phyloP scores from a whole-genome alignment of 2,888 invertebrate genomes.

The Caenorhabditis wallacei region DNA sequence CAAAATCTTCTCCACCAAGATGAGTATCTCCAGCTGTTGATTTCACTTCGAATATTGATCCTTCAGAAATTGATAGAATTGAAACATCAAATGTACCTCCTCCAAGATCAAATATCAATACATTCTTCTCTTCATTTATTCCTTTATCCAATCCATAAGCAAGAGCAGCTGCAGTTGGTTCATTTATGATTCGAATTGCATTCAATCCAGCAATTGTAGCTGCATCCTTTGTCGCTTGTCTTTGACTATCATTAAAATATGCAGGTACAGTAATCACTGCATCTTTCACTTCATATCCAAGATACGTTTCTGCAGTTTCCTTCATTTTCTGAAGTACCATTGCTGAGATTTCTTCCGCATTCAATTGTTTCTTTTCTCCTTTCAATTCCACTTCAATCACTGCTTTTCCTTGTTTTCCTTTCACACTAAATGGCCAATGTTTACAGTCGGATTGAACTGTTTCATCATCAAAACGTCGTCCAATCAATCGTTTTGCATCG shows the following conservation, averaged over 20 bases:
- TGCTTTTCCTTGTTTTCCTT: slow-evolving; percentile 72
- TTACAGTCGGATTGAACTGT: slow-evolving; percentile 83
- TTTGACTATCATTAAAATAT: slow-evolving; percentile 88
- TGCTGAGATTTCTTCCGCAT: slow-evolving; percentile 82
- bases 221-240: slow-evolving; percentile 87
- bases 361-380: slow-evolving; percentile 89
- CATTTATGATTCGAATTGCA: slow-evolving; percentile 85
- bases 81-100: slow-evolving; percentile 85
- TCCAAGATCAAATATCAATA: slow-evolving; percentile 83
- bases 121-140: slow-evolving; percentile 73
- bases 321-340: slow-evolving; percentile 82
- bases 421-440: slow-evolving; percentile 82
- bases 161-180: slow-evolving; percentile 87
- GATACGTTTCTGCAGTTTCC: slow-evolving; percentile 84
- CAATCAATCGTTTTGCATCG: slow-evolving; percentile 84
- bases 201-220: slow-evolving; percentile 84
- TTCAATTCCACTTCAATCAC: slow-evolving; percentile 89
- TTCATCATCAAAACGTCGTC: slow-evolving; percentile 84
- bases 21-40: slow-evolving; percentile 89
- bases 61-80: slow-evolving; percentile 74
- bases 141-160: slow-evolving; percentile 88
- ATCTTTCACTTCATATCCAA: slow-evolving; percentile 84
- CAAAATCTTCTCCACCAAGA: slow-evolving; percentile 79
- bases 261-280: slow-evolving; percentile 94
- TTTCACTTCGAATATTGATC: slow-evolving; percentile 72